These are phyloP conservation scores for Geotria australis DNA, from an alignment of 2,797 vertebrate species.

Conservation along the genomic window DNA sequence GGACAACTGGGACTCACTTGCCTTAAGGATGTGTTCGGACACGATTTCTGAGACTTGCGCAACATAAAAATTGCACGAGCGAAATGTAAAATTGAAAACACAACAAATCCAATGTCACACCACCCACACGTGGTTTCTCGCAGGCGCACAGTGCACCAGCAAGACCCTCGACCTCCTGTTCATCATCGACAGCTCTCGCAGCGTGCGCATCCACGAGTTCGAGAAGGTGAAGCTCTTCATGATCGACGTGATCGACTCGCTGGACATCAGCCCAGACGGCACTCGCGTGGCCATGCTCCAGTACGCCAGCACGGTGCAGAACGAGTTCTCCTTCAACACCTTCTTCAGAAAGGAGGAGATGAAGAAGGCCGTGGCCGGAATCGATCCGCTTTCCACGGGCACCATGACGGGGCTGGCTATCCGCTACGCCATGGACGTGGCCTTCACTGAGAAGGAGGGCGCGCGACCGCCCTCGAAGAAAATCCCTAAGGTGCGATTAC, in stretches of 20 bases:
- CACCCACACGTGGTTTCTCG: no score
- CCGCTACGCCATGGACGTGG: slow-evolving; percentile 40
- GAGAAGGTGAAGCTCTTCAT: slow-evolving; percentile 66
- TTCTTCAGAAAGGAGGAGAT: slow-evolving; percentile 18
- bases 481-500: slow-evolving; percentile 11
- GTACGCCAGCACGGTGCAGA: slow-evolving; percentile 52
- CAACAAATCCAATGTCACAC: no score
- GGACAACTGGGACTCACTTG: no score
- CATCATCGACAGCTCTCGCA: slow-evolving; percentile 73
- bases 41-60: no score
- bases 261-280: slow-evolving; percentile 22
- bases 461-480: slow-evolving; percentile 24
- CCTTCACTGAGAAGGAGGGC: slow-evolving; percentile 36
- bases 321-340: slow-evolving; percentile 36
- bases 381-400: slow-evolving; percentile 44
- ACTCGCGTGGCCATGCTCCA: slow-evolving; percentile 50
- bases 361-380: slow-evolving; percentile 29
- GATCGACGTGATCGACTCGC: slow-evolving; percentile 34
- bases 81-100: no score
- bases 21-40: no score
- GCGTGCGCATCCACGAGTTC: slow-evolving; percentile 39
- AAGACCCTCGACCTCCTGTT: slow-evolving; percentile 46
- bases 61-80: no score
- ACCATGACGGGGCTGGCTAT: slow-evolving; percentile 75
- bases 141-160: slow-evolving; percentile 1